phyloP scores from a whole-genome alignment of 2,113 vertebrate species.

The Melospiza georgiana region DNA sequence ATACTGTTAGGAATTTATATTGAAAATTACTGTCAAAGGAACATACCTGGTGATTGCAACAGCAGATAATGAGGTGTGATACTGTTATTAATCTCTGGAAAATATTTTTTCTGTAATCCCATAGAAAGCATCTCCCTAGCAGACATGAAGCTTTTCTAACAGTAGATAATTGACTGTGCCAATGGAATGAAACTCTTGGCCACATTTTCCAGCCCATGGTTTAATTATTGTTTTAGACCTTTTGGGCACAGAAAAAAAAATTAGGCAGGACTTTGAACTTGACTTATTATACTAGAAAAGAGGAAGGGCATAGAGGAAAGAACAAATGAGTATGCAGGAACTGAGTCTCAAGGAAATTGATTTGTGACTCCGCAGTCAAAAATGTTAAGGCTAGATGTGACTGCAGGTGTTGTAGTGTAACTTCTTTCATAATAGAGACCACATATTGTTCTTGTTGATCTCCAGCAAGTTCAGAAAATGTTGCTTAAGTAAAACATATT shows the following conservation, averaged over 20 bases:
- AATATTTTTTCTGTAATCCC: background rate
- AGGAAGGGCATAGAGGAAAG: background rate
- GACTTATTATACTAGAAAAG: background rate
- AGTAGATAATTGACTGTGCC: background rate
- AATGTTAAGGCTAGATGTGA: background rate
- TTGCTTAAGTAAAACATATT: background rate
- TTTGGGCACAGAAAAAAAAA: background rate
- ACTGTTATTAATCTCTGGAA: background rate
- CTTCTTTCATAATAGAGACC: background rate
- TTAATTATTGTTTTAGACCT: background rate
- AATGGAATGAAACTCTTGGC: background rate
- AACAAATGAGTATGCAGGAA: background rate
- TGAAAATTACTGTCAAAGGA: background rate
- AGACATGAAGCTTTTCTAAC: background rate
- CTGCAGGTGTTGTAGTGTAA: background rate
- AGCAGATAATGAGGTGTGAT: background rate
- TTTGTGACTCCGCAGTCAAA: background rate
- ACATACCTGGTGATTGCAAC: background rate
- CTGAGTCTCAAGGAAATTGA: background rate
- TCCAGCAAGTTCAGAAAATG: background rate
- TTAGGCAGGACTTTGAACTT: background rate
- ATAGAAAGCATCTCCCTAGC: background rate
- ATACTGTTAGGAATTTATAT: background rate
- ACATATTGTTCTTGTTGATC: background rate
- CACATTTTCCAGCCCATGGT: background rate